These are phyloP conservation scores for Gymnocephalus cernua DNA, from an alignment of 2,113 vertebrate genomes.

Conservation along the genomic window DNA sequence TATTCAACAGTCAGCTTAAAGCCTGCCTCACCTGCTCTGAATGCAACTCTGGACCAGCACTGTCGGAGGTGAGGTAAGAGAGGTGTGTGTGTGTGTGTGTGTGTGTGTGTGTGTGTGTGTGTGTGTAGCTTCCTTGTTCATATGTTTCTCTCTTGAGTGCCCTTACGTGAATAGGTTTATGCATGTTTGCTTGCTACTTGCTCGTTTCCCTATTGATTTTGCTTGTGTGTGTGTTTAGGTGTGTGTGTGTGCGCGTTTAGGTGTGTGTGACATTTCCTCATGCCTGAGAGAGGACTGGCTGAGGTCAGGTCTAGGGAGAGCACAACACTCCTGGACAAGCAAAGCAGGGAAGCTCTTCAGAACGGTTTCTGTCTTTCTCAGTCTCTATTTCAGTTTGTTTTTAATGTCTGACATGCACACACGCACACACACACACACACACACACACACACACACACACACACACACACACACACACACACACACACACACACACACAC, in stretches of 20 bases:
- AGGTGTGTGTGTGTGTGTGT: conserved; percentile 8
- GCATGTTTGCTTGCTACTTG: conserved; percentile 6
- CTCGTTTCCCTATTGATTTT: conserved; percentile 55
- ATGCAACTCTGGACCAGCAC: conserved; percentile 42
- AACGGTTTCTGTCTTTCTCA: not conserved
- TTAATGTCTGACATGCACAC: not conserved
- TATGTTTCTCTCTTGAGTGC: conserved; percentile 35
- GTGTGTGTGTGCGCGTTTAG: conserved; percentile 9
- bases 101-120: conserved; percentile 8
- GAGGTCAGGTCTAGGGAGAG: conserved; percentile 53
- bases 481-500: not conserved
- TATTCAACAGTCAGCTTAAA: conserved; percentile 55
- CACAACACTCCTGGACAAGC: conserved; percentile 34
- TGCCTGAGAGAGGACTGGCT: conserved; percentile 31
- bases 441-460: not conserved
- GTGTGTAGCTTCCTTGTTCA: conserved; percentile 20
- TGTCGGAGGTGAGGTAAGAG: not conserved
- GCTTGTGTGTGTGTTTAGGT: not conserved
- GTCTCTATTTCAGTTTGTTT: not conserved
- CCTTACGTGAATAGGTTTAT: conserved; percentile 42
- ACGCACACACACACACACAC: not conserved
- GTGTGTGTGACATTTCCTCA: conserved; percentile 43
- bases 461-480: not conserved
- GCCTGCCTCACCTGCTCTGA: conserved; percentile 58
- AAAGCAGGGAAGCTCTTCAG: conserved; percentile 49